Conservation (phyloP, 2,888 invertebrate species). For the Orgyia antiqua region DNA sequence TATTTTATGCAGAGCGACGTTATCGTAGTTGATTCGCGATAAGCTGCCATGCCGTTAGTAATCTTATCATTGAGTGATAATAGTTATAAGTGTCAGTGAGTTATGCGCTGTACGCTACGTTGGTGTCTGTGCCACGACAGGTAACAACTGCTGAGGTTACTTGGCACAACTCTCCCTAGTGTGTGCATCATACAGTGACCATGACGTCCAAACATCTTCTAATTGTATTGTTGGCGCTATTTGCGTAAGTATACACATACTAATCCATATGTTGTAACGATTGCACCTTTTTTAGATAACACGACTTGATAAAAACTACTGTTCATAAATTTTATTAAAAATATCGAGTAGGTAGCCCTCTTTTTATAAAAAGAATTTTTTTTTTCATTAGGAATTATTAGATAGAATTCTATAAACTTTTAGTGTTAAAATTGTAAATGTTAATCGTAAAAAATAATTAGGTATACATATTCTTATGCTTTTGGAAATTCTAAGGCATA, state of each 20-base stretch:
- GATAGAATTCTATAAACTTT: too few species aligned
- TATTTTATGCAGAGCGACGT: conserved; percentile 55
- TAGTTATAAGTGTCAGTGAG: conserved; percentile 76
- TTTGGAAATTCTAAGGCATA: too few species aligned
- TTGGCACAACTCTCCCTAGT: conserved; percentile 37
- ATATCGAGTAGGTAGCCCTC: too few species aligned
- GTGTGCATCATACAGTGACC: conserved; percentile 40
- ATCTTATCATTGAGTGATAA: conserved; percentile 76
- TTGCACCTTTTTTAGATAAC: too few species aligned
- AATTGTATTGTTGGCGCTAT: conserved; percentile 43
- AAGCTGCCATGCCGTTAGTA: conserved; percentile 67
- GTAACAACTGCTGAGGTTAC: conserved; percentile 50
- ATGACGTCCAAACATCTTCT: conserved; percentile 51
- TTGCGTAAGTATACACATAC: conserved; percentile 55
- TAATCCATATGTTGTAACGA: too few species aligned
- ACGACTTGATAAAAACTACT: too few species aligned
- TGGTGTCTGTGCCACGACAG: conserved; percentile 56
- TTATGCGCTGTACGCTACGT: conserved; percentile 58
- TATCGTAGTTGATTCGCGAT: conserved; percentile 71
- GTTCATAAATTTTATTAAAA: too few species aligned
- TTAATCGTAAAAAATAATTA: too few species aligned
- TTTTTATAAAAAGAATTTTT: too few species aligned
- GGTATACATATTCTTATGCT: too few species aligned
- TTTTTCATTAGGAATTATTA: too few species aligned
- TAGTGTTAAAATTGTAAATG: too few species aligned